phyloP scores from a whole-genome alignment of 2,888 invertebrate species.

The Dryadula phaetusa region DNA sequence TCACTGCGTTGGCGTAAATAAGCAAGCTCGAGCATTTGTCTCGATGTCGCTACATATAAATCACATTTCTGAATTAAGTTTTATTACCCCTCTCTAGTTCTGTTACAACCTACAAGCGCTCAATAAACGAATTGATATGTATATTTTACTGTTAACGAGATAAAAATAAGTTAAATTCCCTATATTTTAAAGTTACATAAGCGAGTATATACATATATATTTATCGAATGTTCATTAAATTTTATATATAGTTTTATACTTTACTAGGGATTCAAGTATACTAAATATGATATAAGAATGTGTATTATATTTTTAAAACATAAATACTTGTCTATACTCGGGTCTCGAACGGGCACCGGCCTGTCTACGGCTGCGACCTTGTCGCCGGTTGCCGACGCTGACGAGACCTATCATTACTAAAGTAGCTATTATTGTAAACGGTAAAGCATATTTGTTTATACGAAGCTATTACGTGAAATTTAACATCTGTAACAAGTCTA shows the following conservation, averaged over 20 bases:
- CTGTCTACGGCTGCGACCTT: conserved; percentile 38
- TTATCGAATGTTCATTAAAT: too few species aligned
- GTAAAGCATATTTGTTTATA: conserved; percentile 13
- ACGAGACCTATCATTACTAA: conserved; percentile 25
- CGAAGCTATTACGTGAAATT: neutral
- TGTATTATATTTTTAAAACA: neutral
- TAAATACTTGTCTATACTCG: conserved; percentile 4
- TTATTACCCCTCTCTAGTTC: conserved; percentile 33
- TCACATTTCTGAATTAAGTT: conserved; percentile 42
- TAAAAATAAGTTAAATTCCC: conserved; percentile 7
- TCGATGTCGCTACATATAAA: conserved; percentile 43
- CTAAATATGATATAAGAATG: neutral
- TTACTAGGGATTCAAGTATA: neutral
- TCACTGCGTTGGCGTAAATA: conserved; percentile 46
- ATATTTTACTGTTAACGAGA: conserved; percentile 2
- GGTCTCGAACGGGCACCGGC: conserved; percentile 36
- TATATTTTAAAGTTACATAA: neutral
- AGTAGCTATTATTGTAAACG: conserved; percentile 19
- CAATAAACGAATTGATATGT: conserved; percentile 25
- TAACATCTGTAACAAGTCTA: conserved; percentile 8
- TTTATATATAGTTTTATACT: neutral
- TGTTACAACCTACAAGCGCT: conserved; percentile 31
- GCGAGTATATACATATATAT: too few species aligned
- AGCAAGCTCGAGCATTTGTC: conserved; percentile 44
- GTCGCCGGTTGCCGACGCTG: conserved; percentile 33